These are phyloP conservation scores for Ganaspis brasiliensis DNA, from an alignment of 2,888 invertebrate genomes.

Conservation along the genomic window DNA sequence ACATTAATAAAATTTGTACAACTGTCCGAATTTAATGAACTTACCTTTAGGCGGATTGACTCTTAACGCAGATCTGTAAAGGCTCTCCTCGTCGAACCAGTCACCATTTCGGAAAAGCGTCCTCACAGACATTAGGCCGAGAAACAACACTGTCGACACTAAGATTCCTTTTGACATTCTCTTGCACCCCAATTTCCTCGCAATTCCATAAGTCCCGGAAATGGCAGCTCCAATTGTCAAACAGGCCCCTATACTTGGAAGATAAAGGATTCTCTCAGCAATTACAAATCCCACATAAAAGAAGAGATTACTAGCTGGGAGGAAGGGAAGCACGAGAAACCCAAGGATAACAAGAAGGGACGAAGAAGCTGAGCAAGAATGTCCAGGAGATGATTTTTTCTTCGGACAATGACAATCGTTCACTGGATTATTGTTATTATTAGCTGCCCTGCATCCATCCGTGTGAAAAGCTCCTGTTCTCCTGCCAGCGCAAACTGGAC, in stretches of 20 bases:
- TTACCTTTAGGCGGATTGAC: constrained; percentile 99
- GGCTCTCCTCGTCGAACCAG: constrained; percentile 96
- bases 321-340: constrained; percentile 94
- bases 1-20: no score
- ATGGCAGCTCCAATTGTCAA: constrained; percentile 89
- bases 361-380: constrained; percentile 54
- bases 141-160: constrained; percentile 83
- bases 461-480: constrained; percentile 87
- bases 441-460: constrained; percentile 86
- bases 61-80: constrained; percentile 94
- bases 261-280: constrained; percentile 96
- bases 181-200: constrained; percentile 78
- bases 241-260: constrained; percentile 98
- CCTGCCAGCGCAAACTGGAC: constrained; percentile 87
- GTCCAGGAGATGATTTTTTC: constrained; percentile 61
- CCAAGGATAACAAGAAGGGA: constrained; percentile 72
- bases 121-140: constrained; percentile 86
- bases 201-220: constrained; percentile 72
- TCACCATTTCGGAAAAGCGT: constrained; percentile 93
- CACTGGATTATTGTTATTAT: constrained; percentile 85
- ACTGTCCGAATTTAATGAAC: no score
- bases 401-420: constrained; percentile 81
- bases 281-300: constrained; percentile 99
- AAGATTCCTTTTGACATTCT: constrained; percentile 70
- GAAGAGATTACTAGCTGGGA: constrained; percentile 97